phyloP scores from a whole-genome alignment of 2,888 invertebrate species.

The Drosophila paucipuncta region DNA sequence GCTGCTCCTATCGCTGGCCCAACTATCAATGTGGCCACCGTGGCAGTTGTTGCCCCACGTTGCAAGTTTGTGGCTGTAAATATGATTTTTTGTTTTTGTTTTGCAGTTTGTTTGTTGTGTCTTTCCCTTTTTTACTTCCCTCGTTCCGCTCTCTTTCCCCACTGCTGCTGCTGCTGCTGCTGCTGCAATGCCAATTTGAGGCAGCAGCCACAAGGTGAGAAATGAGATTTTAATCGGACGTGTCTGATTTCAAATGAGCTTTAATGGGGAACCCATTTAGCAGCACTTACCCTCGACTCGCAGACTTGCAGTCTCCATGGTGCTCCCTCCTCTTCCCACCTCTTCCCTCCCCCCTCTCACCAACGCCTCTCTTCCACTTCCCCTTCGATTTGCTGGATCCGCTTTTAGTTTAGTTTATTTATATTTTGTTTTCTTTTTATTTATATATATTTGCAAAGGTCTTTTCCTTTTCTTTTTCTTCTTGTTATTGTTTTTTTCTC shows the following conservation, averaged over 20 bases:
- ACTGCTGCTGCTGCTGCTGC: neutral
- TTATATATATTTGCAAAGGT: slow-evolving; percentile 36
- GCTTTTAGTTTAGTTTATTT: slow-evolving; percentile 64
- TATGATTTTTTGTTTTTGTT: slow-evolving; percentile 56
- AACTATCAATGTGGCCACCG: slow-evolving; percentile 64
- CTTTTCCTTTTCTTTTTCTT: slow-evolving; percentile 21
- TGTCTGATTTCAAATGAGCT: slow-evolving; percentile 86
- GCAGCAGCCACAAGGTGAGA: slow-evolving; percentile 84
- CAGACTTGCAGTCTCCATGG: slow-evolving; percentile 46
- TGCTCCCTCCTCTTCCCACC: neutral
- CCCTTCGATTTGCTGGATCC: neutral
- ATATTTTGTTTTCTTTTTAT: slow-evolving; percentile 44
- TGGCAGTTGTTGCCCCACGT: slow-evolving; percentile 35
- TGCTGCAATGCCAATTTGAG: slow-evolving; percentile 60
- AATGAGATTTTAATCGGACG: slow-evolving; percentile 86
- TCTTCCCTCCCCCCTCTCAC: neutral
- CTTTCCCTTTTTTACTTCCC: slow-evolving; percentile 31
- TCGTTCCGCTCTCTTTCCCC: neutral
- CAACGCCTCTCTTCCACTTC: neutral
- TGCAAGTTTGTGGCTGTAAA: slow-evolving; percentile 53
- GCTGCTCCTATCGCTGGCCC: slow-evolving; percentile 61
- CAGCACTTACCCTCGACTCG: slow-evolving; percentile 65
- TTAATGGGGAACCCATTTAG: slow-evolving; percentile 85
- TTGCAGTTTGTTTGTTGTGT: slow-evolving; percentile 63
- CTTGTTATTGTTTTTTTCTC: slow-evolving; percentile 50